Evolutionary conservation across 2,888 invertebrate genomes (phyloP), one percentile per base, ranked within the genome.

Genomic region (Graphium colonna): DNA sequence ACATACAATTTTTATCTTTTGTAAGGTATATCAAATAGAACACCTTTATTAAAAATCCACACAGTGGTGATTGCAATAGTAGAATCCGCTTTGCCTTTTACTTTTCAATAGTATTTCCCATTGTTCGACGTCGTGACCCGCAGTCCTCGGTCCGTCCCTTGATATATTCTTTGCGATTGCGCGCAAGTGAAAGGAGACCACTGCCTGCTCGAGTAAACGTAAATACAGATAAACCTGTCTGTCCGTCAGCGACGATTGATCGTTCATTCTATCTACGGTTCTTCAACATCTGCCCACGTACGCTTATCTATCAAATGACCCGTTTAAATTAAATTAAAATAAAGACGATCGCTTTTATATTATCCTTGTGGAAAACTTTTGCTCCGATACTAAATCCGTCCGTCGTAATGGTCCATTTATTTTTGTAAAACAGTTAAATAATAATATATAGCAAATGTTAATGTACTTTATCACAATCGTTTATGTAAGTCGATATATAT

Each of bases 121-220:
- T 60, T 71, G 73, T 61, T 71, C 3, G n/a, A 71, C 71, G 71
- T 71, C 68, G 68, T 78, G 76, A 75, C 78, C 77, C 68, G 72
- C 70, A 71, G 73, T 68, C 64, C 72, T 71, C 70, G 70, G 65
- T 68, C 67, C 70, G 61, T 63, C 66, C 65, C 74, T 69, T 72
- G 63, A 62, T 70, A 66, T 79, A 74, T 79, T 82, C 79, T 80
- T 80, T 80, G 72, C 69, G 67, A 67, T 72, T 66, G 18, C 64
- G 61, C 62, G 64, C 68, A 78, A 84, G 86, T 86, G 86, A 87
- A 86, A 86, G 86, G 84, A 77, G 71, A 63, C 70, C 60, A 68
- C 73, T 76, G 77, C 78, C 78, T 70, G 71, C 77, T 77, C 70
- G 65, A 13, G 38, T 40, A 41, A 54, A 50, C 49, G 39, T 45